A percentile compares a stretch with the other conserved stretches of the same genome.
Evolutionary conservation across 2,113 vertebrate species (phyloP).

Genomic region (Gavialis gangeticus): DNA sequence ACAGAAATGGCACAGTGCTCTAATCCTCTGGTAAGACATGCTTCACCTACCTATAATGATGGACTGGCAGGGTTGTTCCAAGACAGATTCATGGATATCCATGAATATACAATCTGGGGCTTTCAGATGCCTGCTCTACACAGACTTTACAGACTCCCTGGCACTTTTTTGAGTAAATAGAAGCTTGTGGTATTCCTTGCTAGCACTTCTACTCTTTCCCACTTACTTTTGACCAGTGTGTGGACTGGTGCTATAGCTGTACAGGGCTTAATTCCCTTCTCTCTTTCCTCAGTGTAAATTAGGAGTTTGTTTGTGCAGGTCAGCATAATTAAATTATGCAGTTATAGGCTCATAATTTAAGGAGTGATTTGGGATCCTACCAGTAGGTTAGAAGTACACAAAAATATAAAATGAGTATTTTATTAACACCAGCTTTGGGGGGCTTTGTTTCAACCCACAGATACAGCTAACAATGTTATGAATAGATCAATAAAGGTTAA

Average conservation of each 20-base stretch:
- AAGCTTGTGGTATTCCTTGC: not conserved
- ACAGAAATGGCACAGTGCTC: not conserved
- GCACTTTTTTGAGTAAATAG: not conserved
- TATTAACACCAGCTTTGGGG: not conserved
- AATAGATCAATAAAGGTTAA: not conserved
- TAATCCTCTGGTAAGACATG: not conserved
- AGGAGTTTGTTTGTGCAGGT: not conserved
- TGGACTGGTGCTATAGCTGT: not conserved
- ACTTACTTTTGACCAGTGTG: not conserved
- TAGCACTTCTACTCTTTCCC: not conserved
- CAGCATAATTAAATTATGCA: not conserved
- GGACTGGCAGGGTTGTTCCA: not conserved
- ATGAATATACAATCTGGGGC: not conserved
- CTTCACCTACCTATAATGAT: not conserved
- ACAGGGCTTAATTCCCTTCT: not conserved
- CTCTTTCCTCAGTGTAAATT: not conserved
- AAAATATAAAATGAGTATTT: not conserved
- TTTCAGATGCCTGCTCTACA: not conserved
- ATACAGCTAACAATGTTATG: not conserved
- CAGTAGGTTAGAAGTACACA: not conserved
- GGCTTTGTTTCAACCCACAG: not conserved
- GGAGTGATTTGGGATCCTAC: not conserved
- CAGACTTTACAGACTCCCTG: not conserved
- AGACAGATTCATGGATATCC: not conserved
- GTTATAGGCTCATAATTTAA: not conserved